These are phyloP conservation scores for Apteryx mantelli DNA, from an alignment of 2,113 vertebrate genomes.

Conservation along the genomic window DNA sequence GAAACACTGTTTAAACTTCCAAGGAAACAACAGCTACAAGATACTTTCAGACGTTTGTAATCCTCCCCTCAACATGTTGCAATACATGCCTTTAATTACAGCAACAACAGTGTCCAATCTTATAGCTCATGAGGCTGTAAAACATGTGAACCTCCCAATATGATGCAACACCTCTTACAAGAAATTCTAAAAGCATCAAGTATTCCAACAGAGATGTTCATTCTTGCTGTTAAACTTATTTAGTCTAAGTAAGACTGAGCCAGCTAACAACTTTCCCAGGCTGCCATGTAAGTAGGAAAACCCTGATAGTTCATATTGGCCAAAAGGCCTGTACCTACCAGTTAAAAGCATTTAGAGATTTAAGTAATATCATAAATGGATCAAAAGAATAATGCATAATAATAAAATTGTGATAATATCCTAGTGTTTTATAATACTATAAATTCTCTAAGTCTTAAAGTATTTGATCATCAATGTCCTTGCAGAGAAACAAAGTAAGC, in stretches of 20 bases:
- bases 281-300: not conserved
- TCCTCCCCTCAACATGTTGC: not conserved
- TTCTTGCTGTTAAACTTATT: rapidly evolving
- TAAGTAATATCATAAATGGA: not conserved
- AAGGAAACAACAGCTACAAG: not conserved
- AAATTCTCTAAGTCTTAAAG: not conserved
- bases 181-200: not conserved
- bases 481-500: not conserved
- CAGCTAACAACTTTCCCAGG: not conserved
- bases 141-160: not conserved
- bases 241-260: not conserved
- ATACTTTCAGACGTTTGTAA: not conserved
- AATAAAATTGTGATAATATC: not conserved
- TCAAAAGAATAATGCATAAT: not conserved
- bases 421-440: not conserved
- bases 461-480: not conserved
- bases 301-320: rapidly evolving
- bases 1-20: not conserved
- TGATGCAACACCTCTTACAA: not conserved
- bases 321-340: not conserved
- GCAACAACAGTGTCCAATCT: not conserved
- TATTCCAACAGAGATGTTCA: not conserved
- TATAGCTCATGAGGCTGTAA: not conserved
- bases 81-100: not conserved
- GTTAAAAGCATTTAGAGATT: not conserved